Percentiles rank a stretch among this genome's conserved stretches.
Evolutionary conservation across 2,888 invertebrate genomes (phyloP).

Genomic region (Phania funesta): DNA sequence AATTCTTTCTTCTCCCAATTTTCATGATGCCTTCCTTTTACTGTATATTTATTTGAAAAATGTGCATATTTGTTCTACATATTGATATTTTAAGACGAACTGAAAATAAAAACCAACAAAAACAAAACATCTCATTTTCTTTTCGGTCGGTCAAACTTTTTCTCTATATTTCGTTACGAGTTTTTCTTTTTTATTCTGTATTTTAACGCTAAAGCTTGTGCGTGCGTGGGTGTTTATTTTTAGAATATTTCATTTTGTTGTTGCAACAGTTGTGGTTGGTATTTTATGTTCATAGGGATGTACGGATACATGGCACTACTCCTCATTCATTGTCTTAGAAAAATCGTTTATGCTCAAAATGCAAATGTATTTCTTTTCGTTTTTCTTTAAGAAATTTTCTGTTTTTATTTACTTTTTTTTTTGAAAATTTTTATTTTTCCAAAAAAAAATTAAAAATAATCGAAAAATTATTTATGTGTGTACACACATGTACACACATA

Average conservation of each 20-base stretch:
- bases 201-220: neutral
- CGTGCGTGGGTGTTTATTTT: slow-evolving; percentile 47
- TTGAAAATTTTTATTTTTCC: neutral
- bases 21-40: no score
- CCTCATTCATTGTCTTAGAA: neutral
- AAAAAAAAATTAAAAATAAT: neutral
- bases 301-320: neutral
- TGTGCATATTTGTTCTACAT: slow-evolving; percentile 53
- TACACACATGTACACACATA: no score
- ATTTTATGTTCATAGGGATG: slow-evolving; percentile 12
- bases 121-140: slow-evolving; percentile 11
- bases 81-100: slow-evolving; percentile 33
- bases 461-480: no score
- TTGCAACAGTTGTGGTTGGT: neutral
- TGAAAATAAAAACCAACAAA: slow-evolving; percentile 13
- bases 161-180: neutral
- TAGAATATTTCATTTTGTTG: slow-evolving; percentile 34
- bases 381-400: neutral
- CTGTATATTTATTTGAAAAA: neutral
- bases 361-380: neutral
- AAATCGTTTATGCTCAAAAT: slow-evolving; percentile 15
- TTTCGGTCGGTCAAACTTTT: neutral
- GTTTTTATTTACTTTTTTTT: neutral
- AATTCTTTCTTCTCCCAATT: no score
- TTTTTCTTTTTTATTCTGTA: neutral